These are phyloP conservation scores for Xenopus laevis DNA, from an alignment of 2,113 vertebrate species.

Conservation along the genomic window DNA sequence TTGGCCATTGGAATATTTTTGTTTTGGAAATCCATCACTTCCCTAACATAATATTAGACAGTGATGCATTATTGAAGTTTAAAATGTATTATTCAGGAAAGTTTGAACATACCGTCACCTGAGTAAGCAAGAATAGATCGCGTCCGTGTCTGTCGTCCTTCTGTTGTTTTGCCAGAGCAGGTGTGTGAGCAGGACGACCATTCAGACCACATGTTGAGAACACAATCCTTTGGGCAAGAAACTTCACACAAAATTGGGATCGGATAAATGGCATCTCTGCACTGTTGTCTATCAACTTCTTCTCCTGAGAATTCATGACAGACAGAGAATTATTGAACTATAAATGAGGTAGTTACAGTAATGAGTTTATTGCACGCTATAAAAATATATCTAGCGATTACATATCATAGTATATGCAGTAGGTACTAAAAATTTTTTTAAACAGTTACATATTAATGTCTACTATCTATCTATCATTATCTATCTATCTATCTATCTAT, in stretches of 20 bases:
- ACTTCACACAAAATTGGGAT: conserved; percentile 77
- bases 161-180: conserved; percentile 92
- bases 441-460: too few relatives aligned
- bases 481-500: too few relatives aligned
- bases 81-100: not conserved
- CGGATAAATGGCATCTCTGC: conserved; percentile 74
- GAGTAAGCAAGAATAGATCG: conserved; percentile 89
- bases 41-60: too few relatives aligned
- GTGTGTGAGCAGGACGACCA: conserved; percentile 97
- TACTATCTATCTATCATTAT: too few relatives aligned
- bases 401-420: too few relatives aligned
- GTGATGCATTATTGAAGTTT: too few relatives aligned
- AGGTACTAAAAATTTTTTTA: too few relatives aligned
- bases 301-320: conserved; percentile 71
- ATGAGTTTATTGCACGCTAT: too few relatives aligned
- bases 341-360: conserved; percentile 46
- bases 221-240: conserved; percentile 89
- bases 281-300: conserved; percentile 75
- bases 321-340: conserved; percentile 56
- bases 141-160: conserved; percentile 86
- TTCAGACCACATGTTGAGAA: conserved; percentile 83
- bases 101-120: conserved; percentile 79
- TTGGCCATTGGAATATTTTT: too few relatives aligned
- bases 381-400: too few relatives aligned
- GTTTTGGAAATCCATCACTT: too few relatives aligned